Evolutionary conservation across 2,888 invertebrate genomes (phyloP).

Genomic region (Himalopsyche japonica): DNA sequence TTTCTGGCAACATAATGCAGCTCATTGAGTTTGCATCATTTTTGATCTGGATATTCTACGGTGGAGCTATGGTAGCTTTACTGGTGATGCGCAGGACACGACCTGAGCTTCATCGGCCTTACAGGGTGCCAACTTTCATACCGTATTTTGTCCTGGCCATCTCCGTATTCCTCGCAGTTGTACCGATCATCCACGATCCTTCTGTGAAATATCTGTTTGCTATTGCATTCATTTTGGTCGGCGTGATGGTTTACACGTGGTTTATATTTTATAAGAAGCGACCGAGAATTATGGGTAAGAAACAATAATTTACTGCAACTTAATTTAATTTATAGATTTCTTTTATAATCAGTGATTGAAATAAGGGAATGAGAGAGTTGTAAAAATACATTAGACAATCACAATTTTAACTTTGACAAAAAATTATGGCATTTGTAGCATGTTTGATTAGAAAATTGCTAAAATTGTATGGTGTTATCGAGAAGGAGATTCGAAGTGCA

Average conservation of each 20-base stretch:
- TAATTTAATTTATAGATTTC: background rate
- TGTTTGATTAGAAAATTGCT: no score
- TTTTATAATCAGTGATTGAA: background rate
- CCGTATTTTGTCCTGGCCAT: constrained; percentile 73
- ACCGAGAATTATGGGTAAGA: constrained; percentile 67
- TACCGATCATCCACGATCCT: constrained; percentile 77
- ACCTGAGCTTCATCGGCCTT: constrained; percentile 69
- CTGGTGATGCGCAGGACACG: constrained; percentile 73
- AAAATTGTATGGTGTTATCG: no score
- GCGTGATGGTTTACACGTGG: constrained; percentile 71
- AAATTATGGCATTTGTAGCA: no score
- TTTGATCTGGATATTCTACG: constrained; percentile 87
- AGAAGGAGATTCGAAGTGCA: no score
- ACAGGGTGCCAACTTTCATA: constrained; percentile 72
- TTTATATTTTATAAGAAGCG: constrained; percentile 73
- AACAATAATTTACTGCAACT: background rate
- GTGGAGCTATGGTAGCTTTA: constrained; percentile 77
- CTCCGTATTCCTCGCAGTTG: constrained; percentile 72
- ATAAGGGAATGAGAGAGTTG: background rate
- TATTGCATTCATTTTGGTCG: constrained; percentile 69
- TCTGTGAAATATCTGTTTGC: constrained; percentile 78
- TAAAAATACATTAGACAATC: background rate
- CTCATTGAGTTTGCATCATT: constrained; percentile 87
- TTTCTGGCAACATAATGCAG: constrained; percentile 72
- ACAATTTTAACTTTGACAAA: background rate